Conservation (phyloP, 2,888 invertebrate genomes). For the Autographa gamma region DNA sequence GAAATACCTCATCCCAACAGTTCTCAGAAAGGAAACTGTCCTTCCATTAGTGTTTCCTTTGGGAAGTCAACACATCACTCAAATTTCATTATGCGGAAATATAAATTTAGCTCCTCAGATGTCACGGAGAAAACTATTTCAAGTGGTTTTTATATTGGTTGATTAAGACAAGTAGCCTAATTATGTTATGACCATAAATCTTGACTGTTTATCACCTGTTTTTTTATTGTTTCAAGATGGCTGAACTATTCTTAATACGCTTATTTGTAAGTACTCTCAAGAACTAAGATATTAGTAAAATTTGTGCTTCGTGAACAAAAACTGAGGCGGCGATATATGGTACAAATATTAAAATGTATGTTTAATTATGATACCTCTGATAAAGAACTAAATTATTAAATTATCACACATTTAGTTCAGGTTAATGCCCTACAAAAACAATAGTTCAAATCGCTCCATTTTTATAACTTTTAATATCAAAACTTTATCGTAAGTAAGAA, state of each 20-base stretch:
- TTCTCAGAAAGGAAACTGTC: conserved; percentile 73
- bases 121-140: conserved; percentile 44
- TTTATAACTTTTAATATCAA: not conserved
- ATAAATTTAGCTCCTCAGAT: conserved; percentile 66
- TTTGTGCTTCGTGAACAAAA: no score
- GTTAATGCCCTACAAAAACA: not conserved
- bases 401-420: not conserved
- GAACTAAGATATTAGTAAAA: no score
- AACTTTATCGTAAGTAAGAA: conserved; percentile 11
- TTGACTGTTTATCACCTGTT: not conserved
- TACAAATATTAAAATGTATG: no score
- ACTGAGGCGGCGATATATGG: no score
- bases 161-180: conserved; percentile 20
- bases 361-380: no score
- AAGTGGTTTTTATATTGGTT: conserved; percentile 55
- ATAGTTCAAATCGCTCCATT: not conserved
- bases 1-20: conserved; percentile 64
- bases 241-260: not conserved
- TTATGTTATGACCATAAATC: conserved; percentile 28
- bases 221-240: not conserved
- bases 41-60: conserved; percentile 74
- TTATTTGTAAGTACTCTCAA: not conserved
- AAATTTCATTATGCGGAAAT: conserved; percentile 69
- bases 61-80: conserved; percentile 70
- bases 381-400: no score